Evolutionary conservation across 1,140 invertebrate genomes (phyloP).

Genomic region (Apis laboriosa): DNA sequence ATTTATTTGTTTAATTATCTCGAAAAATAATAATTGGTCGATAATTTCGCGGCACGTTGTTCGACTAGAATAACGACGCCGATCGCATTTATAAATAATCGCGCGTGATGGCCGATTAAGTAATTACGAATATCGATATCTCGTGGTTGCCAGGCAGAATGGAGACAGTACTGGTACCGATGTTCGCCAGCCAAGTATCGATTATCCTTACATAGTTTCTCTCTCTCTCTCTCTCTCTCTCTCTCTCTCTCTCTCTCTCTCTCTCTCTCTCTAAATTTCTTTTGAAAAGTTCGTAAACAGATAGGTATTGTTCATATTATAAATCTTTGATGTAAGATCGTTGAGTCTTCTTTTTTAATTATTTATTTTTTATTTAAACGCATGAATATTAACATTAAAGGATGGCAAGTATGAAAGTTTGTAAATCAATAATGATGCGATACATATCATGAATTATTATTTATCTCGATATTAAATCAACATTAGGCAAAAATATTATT

Average conservation of each 20-base stretch:
- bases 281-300: slow-evolving; percentile 22
- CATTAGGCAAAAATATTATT: background rate
- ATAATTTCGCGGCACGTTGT: slow-evolving; percentile 16
- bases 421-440: background rate
- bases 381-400: too few species aligned
- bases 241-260: background rate
- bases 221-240: background rate
- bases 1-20: background rate
- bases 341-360: background rate
- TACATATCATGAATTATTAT: background rate
- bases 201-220: slow-evolving; percentile 53
- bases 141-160: slow-evolving; percentile 66
- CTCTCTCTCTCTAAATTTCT: slow-evolving; percentile 41
- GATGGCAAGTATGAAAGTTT: too few species aligned
- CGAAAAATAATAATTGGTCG: background rate
- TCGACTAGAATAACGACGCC: slow-evolving; percentile 37
- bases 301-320: background rate
- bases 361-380: background rate
- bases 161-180: slow-evolving; percentile 54
- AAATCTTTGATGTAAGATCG: too few species aligned
- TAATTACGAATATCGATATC: slow-evolving; percentile 63
- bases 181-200: slow-evolving; percentile 61
- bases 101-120: slow-evolving; percentile 48
- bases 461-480: background rate
- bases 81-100: slow-evolving; percentile 66